Conservation (phyloP, 2,888 invertebrate species). For the Drosophila sordidapex region DNA sequence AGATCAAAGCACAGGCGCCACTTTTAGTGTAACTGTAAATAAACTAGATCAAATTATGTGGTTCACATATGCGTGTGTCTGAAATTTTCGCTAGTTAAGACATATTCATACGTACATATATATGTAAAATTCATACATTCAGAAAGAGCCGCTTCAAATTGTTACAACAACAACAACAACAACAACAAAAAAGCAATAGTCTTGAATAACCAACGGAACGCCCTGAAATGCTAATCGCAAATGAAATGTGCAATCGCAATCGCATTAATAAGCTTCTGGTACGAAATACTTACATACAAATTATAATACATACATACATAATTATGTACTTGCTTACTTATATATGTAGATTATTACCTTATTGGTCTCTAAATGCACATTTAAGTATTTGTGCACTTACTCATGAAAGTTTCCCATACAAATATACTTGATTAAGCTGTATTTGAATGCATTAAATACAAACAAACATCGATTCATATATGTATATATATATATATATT, state of each 20-base stretch:
- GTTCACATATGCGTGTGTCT: not conserved
- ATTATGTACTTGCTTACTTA: not conserved
- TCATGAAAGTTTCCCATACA: not conserved
- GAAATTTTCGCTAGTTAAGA: not conserved
- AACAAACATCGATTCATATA: not conserved
- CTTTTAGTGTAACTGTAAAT: not conserved
- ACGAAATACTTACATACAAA: constrained; percentile 2
- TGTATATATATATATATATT: too few species aligned
- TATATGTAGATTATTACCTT: not conserved
- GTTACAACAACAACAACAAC: not conserved
- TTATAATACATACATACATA: constrained; percentile 2
- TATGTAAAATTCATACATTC: constrained; percentile 1
- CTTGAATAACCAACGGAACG: constrained; percentile 9
- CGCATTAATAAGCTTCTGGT: constrained; percentile 14
- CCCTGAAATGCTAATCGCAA: constrained; percentile 18
- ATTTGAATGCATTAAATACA: not conserved
- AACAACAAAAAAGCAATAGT: not conserved
- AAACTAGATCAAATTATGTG: constrained; percentile 2
- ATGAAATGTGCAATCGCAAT: constrained; percentile 27
- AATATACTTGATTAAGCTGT: constrained; percentile 4
- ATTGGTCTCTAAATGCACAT: constrained; percentile 9
- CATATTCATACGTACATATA: constrained; percentile 4
- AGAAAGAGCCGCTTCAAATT: constrained; percentile 2
- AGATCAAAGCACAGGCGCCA: not conserved
- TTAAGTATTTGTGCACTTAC: not conserved